Conservation (phyloP, 30 jellyfish, hydroid and myxozoan genomes). For the Hydra vulgaris region DNA sequence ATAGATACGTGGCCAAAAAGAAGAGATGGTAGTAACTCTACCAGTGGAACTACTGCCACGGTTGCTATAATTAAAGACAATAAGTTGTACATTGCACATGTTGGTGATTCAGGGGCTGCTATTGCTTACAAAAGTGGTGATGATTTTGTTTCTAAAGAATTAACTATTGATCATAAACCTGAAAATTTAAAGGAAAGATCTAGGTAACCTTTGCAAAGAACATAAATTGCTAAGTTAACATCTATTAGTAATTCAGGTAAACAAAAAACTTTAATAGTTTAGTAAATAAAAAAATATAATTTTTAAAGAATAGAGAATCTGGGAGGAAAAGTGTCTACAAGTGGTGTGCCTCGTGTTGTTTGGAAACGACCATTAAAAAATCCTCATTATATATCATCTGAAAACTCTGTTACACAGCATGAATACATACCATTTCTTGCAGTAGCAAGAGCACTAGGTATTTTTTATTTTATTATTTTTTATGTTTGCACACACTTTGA, state of each 20-base stretch:
- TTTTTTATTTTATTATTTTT: neutral
- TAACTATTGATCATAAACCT: conserved; percentile 82
- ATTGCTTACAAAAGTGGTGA: conserved; percentile 30
- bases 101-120: conserved; percentile 89
- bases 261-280: neutral
- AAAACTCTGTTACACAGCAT: conserved; percentile 14
- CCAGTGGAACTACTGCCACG: conserved; percentile 95
- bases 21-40: conserved; percentile 51
- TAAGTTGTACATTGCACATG: conserved; percentile 68
- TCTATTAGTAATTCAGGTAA: no score
- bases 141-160: conserved; percentile 2
- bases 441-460: conserved; percentile 87
- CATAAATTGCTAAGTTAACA: neutral
- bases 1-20: conserved; percentile 67
- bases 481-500: no score
- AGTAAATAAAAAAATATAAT: neutral
- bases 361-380: conserved; percentile 58
- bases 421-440: conserved; percentile 90
- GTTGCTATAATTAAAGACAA: conserved; percentile 57
- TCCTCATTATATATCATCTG: neutral
- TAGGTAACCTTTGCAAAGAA: conserved; percentile 33
- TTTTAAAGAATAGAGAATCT: conserved; percentile 42
- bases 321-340: conserved; percentile 68
- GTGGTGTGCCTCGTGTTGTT: conserved; percentile 81
- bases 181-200: conserved; percentile 50